Evolutionary conservation across 2,888 invertebrate species (phyloP).

Genomic region (Mesorhabditis spiculigera): DNA sequence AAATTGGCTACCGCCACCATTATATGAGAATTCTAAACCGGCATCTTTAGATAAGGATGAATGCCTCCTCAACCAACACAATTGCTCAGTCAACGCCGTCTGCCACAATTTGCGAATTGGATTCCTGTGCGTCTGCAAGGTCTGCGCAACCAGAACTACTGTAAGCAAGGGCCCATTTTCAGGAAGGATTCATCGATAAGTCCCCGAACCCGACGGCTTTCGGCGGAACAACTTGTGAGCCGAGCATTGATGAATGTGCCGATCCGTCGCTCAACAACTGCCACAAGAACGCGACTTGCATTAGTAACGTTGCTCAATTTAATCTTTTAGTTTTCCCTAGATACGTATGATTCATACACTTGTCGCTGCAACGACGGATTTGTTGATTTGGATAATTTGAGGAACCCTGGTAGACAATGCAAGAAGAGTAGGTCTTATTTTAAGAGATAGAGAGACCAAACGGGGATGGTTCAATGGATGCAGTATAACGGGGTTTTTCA

Average conservation of each 20-base stretch:
- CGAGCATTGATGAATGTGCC: constrained; percentile 54
- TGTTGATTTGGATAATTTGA: constrained; percentile 47
- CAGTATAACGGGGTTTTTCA: constrained; percentile 16
- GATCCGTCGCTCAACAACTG: constrained; percentile 46
- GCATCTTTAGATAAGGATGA: constrained; percentile 76
- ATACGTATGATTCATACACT: constrained; percentile 47
- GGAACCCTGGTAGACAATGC: constrained; percentile 50
- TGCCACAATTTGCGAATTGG: constrained; percentile 85
- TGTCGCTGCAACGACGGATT: constrained; percentile 55
- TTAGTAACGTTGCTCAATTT: constrained; percentile 32
- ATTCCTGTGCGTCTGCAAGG: constrained; percentile 77
- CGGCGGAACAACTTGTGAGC: constrained; percentile 48
- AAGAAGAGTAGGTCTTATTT: constrained; percentile 25
- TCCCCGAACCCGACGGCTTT: constrained; percentile 55
- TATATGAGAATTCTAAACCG: not conserved
- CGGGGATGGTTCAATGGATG: not conserved
- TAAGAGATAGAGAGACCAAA: not conserved
- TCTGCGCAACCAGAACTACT: not conserved
- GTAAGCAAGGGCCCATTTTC: not conserved
- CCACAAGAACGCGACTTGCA: constrained; percentile 54
- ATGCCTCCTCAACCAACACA: constrained; percentile 77
- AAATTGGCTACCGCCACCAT: not conserved
- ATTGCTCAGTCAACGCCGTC: constrained; percentile 79
- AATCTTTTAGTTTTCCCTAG: constrained; percentile 10
- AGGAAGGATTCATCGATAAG: constrained; percentile 50